phyloP scores from a whole-genome alignment of 2,888 invertebrate genomes.

The Drosophila mimica region DNA sequence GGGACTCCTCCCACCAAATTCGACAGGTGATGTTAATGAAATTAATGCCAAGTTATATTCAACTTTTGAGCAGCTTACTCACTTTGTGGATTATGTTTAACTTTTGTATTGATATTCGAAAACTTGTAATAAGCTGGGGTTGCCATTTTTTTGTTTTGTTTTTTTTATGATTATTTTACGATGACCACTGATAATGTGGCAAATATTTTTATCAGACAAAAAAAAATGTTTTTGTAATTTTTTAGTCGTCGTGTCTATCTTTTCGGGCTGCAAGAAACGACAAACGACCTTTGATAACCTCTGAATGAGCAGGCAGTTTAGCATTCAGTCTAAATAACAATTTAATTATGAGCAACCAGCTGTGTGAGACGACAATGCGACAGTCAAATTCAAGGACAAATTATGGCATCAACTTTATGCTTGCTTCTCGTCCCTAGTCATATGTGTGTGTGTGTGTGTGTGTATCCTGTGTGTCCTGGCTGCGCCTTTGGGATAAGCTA shows the following conservation, averaged over 20 bases:
- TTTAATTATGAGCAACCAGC: constrained; percentile 70
- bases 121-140: constrained; percentile 42
- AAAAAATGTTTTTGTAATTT: constrained; percentile 49
- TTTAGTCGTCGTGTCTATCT: neutral
- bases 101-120: constrained; percentile 49
- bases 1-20: constrained; percentile 4
- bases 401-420: constrained; percentile 69
- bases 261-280: constrained; percentile 12
- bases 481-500: constrained; percentile 75
- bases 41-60: constrained; percentile 63
- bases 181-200: constrained; percentile 13
- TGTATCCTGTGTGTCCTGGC: constrained; percentile 19
- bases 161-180: constrained; percentile 25
- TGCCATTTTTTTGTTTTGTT: constrained; percentile 10
- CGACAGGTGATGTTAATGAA: constrained; percentile 62
- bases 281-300: constrained; percentile 71
- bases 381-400: constrained; percentile 72
- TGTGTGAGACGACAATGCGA: constrained; percentile 33
- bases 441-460: neutral
- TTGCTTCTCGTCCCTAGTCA: neutral
- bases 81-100: constrained; percentile 58
- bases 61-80: constrained; percentile 55
- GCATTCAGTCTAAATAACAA: constrained; percentile 62
- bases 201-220: no score
- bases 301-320: constrained; percentile 70